Evolutionary conservation across 2,113 vertebrate genomes (phyloP).

Genomic region (Chaetodon trifascialis): DNA sequence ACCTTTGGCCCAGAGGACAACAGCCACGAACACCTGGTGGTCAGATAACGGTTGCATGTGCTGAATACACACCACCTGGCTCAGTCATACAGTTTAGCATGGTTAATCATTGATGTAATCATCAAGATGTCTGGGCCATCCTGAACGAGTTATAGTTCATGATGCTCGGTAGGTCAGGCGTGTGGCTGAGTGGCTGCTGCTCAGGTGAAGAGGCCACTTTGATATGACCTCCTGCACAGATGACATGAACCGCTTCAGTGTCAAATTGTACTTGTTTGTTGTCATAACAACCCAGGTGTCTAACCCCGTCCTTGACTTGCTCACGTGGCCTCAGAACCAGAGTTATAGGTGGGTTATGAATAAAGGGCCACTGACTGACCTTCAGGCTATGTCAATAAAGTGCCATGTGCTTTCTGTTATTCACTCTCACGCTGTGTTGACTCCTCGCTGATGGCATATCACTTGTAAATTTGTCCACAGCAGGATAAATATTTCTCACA

Average conservation of each 20-base stretch:
- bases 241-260: not conserved
- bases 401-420: slow-evolving; percentile 62
- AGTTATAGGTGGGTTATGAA: slow-evolving; percentile 39
- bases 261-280: slow-evolving; percentile 55
- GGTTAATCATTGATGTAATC: not conserved
- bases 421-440: slow-evolving; percentile 42
- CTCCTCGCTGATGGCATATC: slow-evolving; percentile 22
- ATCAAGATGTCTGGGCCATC: too few species aligned
- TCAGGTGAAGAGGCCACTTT: not conserved
- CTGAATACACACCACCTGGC: not conserved
- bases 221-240: not conserved
- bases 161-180: not conserved
- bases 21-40: not conserved
- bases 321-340: slow-evolving; percentile 15
- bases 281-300: slow-evolving; percentile 41
- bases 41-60: slow-evolving; percentile 1
- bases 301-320: slow-evolving; percentile 4
- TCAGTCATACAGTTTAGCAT: not conserved
- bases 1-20: slow-evolving; percentile 7
- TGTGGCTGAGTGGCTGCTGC: not conserved
- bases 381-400: slow-evolving; percentile 61
- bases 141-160: not conserved
- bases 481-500: slow-evolving; percentile 2
- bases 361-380: slow-evolving; percentile 47
- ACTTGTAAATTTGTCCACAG: slow-evolving; percentile 25